Evolutionary conservation across 2,888 invertebrate species (phyloP).

Genomic region (Colostygia pectinataria): DNA sequence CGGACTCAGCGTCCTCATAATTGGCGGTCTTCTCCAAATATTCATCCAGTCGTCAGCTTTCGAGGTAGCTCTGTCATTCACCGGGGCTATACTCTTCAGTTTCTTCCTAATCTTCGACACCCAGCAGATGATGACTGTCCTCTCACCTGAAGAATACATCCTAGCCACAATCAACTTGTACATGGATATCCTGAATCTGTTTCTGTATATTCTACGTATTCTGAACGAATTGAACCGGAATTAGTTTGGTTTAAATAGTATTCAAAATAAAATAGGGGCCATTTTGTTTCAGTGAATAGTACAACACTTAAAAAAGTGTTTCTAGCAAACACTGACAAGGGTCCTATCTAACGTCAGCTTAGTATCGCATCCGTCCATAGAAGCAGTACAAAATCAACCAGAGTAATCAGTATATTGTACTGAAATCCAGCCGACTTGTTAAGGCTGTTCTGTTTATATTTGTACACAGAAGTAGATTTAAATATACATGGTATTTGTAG

Average conservation of each 20-base stretch:
- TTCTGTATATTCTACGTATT: constrained; percentile 90
- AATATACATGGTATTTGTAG: no score
- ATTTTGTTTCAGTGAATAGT: no score
- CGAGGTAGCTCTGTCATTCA: constrained; percentile 87
- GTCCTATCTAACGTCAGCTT: no score
- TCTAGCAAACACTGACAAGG: no score
- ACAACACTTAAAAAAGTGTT: no score
- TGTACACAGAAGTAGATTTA: no score
- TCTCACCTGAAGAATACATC: constrained; percentile 94
- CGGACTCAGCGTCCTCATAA: constrained; percentile 85
- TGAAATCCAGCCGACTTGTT: no score
- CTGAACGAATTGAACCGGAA: constrained; percentile 84
- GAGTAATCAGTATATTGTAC: no score
- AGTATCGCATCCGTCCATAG: no score
- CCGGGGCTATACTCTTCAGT: constrained; percentile 89
- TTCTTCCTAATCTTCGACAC: constrained; percentile 93
- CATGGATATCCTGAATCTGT: constrained; percentile 93
- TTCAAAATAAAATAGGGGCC: no score
- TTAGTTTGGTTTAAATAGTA: constrained; percentile 43
- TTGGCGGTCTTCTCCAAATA: constrained; percentile 89
- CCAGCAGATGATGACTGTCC: constrained; percentile 90
- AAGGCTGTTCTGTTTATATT: no score
- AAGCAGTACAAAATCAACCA: no score
- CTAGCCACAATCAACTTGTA: constrained; percentile 93
- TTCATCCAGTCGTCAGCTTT: constrained; percentile 88